Evolutionary conservation across 2,113 vertebrate genomes (phyloP).

Genomic region (Protobothrops flavoviridis): DNA sequence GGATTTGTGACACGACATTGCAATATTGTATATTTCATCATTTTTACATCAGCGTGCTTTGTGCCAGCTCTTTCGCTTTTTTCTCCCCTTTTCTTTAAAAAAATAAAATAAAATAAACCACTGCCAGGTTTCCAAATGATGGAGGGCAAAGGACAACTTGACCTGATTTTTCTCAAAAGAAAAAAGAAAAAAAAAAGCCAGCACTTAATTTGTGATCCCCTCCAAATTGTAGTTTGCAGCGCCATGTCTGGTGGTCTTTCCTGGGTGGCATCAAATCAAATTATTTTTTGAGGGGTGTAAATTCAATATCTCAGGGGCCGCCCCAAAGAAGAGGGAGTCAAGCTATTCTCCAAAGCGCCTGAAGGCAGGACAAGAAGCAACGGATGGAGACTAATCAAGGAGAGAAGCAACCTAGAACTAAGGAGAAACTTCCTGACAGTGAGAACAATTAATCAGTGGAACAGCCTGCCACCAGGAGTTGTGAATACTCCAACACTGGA

Average conservation of each 20-base stretch:
- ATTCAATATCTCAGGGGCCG: too few species aligned
- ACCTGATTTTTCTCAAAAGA: neutral
- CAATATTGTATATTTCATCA: neutral
- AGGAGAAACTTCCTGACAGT: too few species aligned
- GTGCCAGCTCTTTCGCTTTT: neutral
- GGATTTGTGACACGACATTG: neutral
- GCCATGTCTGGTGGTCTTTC: neutral
- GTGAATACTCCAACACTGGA: too few species aligned
- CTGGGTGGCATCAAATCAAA: neutral
- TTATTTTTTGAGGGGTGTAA: neutral
- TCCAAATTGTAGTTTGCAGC: neutral
- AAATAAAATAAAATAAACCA: neutral
- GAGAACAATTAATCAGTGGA: too few species aligned
- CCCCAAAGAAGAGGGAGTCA: too few species aligned
- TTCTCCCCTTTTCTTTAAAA: accelerated
- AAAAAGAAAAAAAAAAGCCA: neutral
- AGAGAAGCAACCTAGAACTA: too few species aligned
- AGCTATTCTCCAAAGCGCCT: too few species aligned
- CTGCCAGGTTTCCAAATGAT: neutral
- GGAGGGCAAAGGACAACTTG: neutral
- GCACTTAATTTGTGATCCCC: neutral
- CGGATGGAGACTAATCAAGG: too few species aligned
- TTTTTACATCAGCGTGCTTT: neutral
- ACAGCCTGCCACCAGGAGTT: too few species aligned
- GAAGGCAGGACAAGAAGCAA: too few species aligned